Percentiles rank a stretch among this genome's conserved stretches.
phyloP scores from a whole-genome alignment of 92 coral and sea anemone genomes.

The Zoanthus solanderi region DNA sequence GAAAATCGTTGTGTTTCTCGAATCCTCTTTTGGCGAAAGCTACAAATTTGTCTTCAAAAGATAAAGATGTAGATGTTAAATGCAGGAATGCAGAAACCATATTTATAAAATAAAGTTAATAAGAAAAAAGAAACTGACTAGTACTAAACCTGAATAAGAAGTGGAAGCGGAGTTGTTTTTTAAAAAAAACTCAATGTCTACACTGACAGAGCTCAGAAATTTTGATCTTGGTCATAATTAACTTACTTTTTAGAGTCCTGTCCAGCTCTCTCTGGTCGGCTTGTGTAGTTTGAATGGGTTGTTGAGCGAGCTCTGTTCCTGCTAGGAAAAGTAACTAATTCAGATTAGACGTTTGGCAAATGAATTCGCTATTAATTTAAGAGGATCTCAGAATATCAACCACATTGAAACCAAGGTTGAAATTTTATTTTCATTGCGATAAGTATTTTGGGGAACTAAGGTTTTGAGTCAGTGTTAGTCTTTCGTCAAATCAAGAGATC shows the following conservation, averaged over 20 bases:
- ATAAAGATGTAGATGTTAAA: not conserved
- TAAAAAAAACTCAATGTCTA: not conserved
- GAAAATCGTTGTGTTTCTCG: constrained; percentile 86
- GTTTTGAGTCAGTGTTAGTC: too few relatives aligned
- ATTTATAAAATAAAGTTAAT: not conserved
- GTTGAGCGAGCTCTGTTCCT: not conserved
- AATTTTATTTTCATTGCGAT: too few relatives aligned
- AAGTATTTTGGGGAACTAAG: too few relatives aligned
- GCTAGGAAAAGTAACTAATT: not conserved
- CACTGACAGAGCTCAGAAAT: not conserved
- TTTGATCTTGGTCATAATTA: not conserved
- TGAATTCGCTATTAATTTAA: too few relatives aligned
- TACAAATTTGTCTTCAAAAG: constrained; percentile 75
- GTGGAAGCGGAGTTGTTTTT: not conserved
- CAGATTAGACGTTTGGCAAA: too few relatives aligned
- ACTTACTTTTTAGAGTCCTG: constrained; percentile 66
- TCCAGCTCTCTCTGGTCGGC: constrained; percentile 74
- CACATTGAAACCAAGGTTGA: too few relatives aligned
- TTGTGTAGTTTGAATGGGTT: constrained; percentile 33
- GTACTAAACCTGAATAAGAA: too few relatives aligned
- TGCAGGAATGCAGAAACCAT: too few relatives aligned
- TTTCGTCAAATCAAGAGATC: too few relatives aligned
- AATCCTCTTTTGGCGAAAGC: constrained; percentile 88
- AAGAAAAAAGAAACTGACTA: not conserved
- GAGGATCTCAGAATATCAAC: too few relatives aligned